A percentile compares a stretch with the other conserved stretches of the same genome.
phyloP scores from a whole-genome alignment of 2,797 vertebrate species.

The Chloroceryle amazona region DNA sequence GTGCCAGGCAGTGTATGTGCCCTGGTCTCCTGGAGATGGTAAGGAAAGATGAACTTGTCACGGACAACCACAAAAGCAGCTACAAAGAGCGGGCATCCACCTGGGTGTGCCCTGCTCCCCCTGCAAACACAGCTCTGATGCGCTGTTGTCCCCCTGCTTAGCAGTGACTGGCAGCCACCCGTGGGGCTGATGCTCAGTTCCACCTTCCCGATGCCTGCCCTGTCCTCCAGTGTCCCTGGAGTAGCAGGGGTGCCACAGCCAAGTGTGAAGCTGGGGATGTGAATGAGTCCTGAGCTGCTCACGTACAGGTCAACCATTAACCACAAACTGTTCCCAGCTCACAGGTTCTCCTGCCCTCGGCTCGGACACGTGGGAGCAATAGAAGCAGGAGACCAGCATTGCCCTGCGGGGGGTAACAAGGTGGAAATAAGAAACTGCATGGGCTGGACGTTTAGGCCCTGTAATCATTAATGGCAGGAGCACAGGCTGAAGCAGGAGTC shows the following conservation, averaged over 20 bases:
- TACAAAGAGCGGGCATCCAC: background rate
- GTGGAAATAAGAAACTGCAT: background rate
- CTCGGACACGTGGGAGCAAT: background rate
- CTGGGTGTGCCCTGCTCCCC: background rate
- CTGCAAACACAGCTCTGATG: background rate
- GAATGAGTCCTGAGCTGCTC: fast-evolving
- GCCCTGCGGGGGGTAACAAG: background rate
- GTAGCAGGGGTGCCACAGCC: background rate
- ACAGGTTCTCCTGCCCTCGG: background rate
- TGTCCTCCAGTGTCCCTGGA: background rate
- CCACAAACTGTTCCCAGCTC: background rate
- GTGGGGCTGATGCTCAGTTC: fast-evolving
- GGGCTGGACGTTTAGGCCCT: background rate
- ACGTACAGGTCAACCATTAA: background rate
- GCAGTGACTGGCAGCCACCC: background rate
- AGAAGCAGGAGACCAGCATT: fast-evolving
- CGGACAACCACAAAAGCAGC: background rate
- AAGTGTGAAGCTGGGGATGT: background rate
- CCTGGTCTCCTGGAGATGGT: background rate
- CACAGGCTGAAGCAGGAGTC: constrained; percentile 7
- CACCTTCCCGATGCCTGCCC: background rate
- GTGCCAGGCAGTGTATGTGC: background rate
- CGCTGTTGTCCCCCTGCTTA: background rate
- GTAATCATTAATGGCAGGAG: background rate
- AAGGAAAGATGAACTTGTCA: background rate